Evolutionary conservation across 2,888 invertebrate genomes (phyloP).

Genomic region (Tetragonula carbonaria): DNA sequence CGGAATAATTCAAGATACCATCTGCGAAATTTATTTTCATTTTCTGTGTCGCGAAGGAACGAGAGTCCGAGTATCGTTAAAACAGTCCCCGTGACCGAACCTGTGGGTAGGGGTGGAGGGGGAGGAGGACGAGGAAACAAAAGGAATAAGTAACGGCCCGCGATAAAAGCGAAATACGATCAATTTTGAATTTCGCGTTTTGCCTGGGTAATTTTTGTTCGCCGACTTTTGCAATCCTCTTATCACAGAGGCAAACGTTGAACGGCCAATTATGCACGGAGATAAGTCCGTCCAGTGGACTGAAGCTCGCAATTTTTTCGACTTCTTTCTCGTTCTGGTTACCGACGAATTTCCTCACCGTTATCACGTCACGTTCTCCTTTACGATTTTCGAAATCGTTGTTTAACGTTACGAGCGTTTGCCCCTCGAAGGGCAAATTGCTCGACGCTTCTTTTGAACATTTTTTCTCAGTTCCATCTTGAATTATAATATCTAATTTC

Average conservation of each 20-base stretch:
- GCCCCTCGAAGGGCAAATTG: not conserved
- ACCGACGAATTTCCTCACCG: not conserved
- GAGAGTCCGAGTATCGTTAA: not conserved
- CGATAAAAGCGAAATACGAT: conserved; percentile 28
- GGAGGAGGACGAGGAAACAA: not conserved
- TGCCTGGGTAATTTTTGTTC: not conserved
- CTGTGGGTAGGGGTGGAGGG: too few species aligned
- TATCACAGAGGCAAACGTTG: conserved; percentile 8
- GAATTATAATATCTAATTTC: too few species aligned
- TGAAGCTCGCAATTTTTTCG: not conserved
- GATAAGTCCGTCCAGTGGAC: not conserved
- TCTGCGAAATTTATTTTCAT: conserved; percentile 49
- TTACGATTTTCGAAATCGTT: too few species aligned
- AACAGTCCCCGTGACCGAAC: not conserved
- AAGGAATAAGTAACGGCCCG: not conserved
- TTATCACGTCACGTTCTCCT: too few species aligned
- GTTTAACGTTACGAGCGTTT: not conserved
- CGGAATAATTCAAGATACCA: conserved; percentile 50
- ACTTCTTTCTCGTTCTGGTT: not conserved
- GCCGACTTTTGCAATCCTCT: not conserved
- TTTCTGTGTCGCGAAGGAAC: conserved; percentile 22
- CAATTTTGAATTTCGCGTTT: conserved; percentile 31
- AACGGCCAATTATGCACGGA: not conserved
- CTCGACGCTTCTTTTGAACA: not conserved
- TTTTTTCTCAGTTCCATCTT: not conserved